Conservation (phyloP, 2,888 invertebrate species). For the Tetramorium bicarinatum region DNA sequence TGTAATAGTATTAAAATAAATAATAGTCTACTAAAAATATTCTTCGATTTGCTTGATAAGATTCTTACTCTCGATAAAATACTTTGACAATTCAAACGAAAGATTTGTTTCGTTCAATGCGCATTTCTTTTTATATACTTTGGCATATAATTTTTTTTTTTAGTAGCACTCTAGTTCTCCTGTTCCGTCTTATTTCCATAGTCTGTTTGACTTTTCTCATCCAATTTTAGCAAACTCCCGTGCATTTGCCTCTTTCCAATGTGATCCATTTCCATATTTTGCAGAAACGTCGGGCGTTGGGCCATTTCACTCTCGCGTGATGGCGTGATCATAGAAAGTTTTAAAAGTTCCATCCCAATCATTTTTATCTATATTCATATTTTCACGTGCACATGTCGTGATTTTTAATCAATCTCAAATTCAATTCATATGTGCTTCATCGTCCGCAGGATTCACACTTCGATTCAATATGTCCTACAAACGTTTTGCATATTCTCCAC, state of each 20-base stretch:
- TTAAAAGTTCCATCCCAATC: constrained; percentile 19
- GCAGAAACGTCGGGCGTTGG: not conserved
- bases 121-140: not conserved
- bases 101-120: not conserved
- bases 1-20: not conserved
- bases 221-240: constrained; percentile 29
- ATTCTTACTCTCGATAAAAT: not conserved
- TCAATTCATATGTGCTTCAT: not conserved
- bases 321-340: constrained; percentile 11
- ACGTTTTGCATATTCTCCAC: constrained; percentile 4
- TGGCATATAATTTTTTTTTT: not conserved
- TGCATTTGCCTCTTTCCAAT: not conserved
- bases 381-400: not conserved
- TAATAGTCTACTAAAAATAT: not conserved
- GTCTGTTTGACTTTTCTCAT: constrained; percentile 21
- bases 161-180: not conserved
- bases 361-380: constrained; percentile 38
- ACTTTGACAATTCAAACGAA: not conserved
- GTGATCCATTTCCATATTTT: constrained; percentile 35
- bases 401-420: constrained; percentile 38
- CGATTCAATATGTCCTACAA: not conserved
- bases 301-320: not conserved
- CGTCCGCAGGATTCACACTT: constrained; percentile 2
- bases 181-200: constrained; percentile 1
- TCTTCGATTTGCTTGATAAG: not conserved